Base-by-base conservation (phyloP, 2,888 invertebrate genomes). In the Himalopsyche kuldschensis region DNA sequence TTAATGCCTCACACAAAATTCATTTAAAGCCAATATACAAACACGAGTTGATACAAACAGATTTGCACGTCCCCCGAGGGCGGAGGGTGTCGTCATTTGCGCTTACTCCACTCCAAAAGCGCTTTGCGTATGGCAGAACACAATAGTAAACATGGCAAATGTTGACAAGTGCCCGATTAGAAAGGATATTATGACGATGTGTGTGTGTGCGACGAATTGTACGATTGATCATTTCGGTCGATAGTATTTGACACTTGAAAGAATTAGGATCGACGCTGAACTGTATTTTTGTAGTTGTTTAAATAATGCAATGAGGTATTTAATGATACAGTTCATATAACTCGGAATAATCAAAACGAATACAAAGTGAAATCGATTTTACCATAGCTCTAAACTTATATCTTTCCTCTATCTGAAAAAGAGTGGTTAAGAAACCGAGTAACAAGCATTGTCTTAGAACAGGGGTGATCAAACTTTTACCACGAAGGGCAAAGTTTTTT, bases 11-110 rank as follows among this genome's bases (percentile, higher is more conserved):
- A 83, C 46, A 48, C 83, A 80, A 83, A 76, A 80, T 80, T 83
- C 82, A 75, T 80, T 83, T 75, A 83, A 83, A 83, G 83, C 83
- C 83, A 83, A 83, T 83, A 83, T 80, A 83, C 83, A 83, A 83
- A 83, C 83, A 83, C 35, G 80, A 83, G 83, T 83, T 83, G 83
- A 83, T 83, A 83, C 83, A 83, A 83, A 83, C 83, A 83, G 83
- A 83, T 83, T 83, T 83, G n/a, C 77, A 32, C 46, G 48, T 75
- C 48, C 76, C 83, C 80, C 83, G 83, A 48, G 77, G 82, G 79
- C 75, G 27, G 15, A 47, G 63, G 47, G 41, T 48, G 77, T n/a
- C 55, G 55, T 24, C n/a, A 24, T 55, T 55, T 55, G 55, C 55
- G 55, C 55, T 55, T 20, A 55, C 55, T 55, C 55, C 55, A 55